phyloP scores from a whole-genome alignment of 1,140 invertebrate genomes.

The Neelides sp. region DNA sequence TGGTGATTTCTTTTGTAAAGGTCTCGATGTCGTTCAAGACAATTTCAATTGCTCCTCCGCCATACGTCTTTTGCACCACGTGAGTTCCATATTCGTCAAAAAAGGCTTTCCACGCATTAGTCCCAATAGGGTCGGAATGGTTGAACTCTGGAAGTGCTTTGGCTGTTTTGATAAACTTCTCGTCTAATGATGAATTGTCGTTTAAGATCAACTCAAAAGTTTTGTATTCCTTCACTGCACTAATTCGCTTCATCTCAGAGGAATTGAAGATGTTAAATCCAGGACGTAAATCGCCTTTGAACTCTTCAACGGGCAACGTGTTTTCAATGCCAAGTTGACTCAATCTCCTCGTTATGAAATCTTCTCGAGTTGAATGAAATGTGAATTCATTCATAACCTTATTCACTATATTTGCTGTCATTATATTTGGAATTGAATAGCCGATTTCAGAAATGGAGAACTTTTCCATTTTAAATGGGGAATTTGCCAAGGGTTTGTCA shows the following conservation, averaged over 20 bases:
- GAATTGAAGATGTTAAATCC: neutral
- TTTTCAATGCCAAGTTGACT: neutral
- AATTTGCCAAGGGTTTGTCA: neutral
- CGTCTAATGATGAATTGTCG: neutral
- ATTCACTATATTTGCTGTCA: neutral
- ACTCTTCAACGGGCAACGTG: neutral
- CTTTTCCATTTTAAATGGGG: neutral
- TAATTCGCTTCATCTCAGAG: neutral
- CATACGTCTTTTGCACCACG: slow-evolving; percentile 12
- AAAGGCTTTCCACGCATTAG: slow-evolving; percentile 5
- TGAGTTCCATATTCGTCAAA: slow-evolving; percentile 14
- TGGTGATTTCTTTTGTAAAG: neutral
- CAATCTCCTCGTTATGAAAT: neutral
- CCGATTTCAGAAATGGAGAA: neutral
- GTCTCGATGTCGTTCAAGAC: neutral
- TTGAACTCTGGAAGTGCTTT: slow-evolving; percentile 2
- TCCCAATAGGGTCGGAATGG: neutral
- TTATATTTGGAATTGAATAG: slow-evolving; percentile 2
- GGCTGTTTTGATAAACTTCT: slow-evolving; percentile 1
- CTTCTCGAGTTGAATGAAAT: neutral
- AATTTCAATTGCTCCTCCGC: slow-evolving; percentile 11
- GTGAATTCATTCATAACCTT: neutral
- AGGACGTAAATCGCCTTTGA: neutral
- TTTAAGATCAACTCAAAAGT: slow-evolving; percentile 7
- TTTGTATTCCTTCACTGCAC: neutral